Conservation (phyloP, 1,140 invertebrate genomes). For the Neotoxoptera formosana region DNA sequence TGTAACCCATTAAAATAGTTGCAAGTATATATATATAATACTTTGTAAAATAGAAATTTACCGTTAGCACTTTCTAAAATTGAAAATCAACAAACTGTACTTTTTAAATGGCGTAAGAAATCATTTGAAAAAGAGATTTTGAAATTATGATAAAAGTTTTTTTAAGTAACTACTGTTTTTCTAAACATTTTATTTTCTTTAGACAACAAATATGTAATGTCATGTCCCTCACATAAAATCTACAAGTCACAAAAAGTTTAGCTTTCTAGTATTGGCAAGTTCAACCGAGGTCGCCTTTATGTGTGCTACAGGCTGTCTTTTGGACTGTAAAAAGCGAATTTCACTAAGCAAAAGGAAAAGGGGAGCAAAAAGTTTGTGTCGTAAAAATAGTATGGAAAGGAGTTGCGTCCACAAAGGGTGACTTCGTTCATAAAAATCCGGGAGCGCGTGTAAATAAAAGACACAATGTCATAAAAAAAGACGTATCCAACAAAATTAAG, state of each 20-base stretch:
- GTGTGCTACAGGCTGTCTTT: conserved; percentile 34
- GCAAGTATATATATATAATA: background rate
- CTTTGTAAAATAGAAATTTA: background rate
- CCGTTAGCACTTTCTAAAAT: background rate
- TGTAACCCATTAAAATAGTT: background rate
- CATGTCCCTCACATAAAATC: conserved; percentile 26
- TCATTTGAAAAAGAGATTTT: background rate
- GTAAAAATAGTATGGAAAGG: conserved; percentile 35
- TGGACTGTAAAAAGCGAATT: conserved; percentile 35
- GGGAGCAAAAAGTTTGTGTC: conserved; percentile 38
- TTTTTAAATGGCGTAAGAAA: background rate
- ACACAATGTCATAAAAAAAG: conserved; percentile 38
- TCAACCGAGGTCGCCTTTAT: conserved; percentile 5
- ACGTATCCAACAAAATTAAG: background rate
- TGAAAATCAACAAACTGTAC: background rate
- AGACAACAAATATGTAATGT: background rate
- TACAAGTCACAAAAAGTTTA: conserved; percentile 28
- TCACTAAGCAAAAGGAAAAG: background rate
- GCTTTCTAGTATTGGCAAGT: conserved; percentile 16
- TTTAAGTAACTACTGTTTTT: too few species aligned
- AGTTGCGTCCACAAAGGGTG: conserved; percentile 31
- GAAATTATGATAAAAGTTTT: background rate
- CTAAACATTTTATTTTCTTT: background rate
- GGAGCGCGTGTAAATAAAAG: conserved; percentile 36
- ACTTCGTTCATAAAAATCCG: conserved; percentile 50